Evolutionary conservation across 2,797 vertebrate species (phyloP), one percentile per base, ranked within the genome.

Genomic region (Emydoidea blandingii): DNA sequence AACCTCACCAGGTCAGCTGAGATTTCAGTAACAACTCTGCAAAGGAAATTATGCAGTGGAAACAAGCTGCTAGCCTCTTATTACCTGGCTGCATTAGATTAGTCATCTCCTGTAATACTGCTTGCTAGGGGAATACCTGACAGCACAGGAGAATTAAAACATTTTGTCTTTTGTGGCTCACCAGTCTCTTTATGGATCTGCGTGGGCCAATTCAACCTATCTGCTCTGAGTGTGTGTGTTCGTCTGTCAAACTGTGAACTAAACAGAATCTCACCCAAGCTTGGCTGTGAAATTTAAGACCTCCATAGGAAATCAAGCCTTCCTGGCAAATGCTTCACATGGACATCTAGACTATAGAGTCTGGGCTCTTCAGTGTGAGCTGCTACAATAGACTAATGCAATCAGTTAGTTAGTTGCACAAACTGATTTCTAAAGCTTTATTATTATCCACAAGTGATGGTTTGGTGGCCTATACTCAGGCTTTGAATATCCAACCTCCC

Each of bases 201-300:
- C 0, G 3, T 4, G 12, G 68, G n/a, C 6, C 29, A 3, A 7
- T 12, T 27, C 50, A 81, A 15, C 27, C 19, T 41, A 23, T 34
- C 44, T 68, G 83, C 56, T 57, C 27, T 34, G 23, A 41, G 0
- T 41, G 54, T 8, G 18, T 25, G 6, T 72, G 52, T 53, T 53
- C 37, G 76, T 62, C 59, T 74, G 34, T 8, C 29, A 27, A 2
- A 41, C 54, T 37, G 78, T 1, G 2, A 85, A 79, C 41, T 41
- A 27, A 81, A 54, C 65, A 41, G 59, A 47, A 53, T 88, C 79
- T 37, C 76, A 34, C 78, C 82, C 59, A n/a, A 65, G 85, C 1
- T 2, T 18, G 16, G 50, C n/a, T 31, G 11, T 57, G 57, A 19
- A 59, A 12, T 21, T 29, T 57, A 78, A 86, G 54, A 31, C 44